Percentiles rank a stretch among this genome's conserved stretches.
phyloP scores from a whole-genome alignment of 2,888 invertebrate genomes.

The Odontocolon sp. region DNA sequence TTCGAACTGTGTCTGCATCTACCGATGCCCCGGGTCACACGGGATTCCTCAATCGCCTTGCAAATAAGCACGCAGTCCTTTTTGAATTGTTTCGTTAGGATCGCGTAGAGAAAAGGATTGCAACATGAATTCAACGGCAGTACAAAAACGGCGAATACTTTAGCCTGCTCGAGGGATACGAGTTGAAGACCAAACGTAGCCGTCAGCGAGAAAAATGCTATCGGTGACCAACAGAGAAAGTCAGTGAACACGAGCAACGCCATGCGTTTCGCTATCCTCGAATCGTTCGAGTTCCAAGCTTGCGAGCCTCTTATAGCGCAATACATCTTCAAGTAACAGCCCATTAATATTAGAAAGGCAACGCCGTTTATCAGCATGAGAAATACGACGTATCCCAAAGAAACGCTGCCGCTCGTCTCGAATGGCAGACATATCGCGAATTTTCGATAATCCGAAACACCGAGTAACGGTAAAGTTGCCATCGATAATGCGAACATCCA shows the following conservation, averaged over 20 bases:
- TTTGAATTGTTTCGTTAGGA: slow-evolving; percentile 98
- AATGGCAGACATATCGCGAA: slow-evolving; percentile 98
- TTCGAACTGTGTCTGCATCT: slow-evolving; percentile 93
- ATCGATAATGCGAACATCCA: slow-evolving; percentile 94
- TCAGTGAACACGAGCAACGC: slow-evolving; percentile 98
- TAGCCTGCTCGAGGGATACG: slow-evolving; percentile 96
- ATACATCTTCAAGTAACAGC: slow-evolving; percentile 98
- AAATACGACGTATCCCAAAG: slow-evolving; percentile 94
- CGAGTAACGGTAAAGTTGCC: slow-evolving; percentile 94
- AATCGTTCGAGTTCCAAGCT: slow-evolving; percentile 99
- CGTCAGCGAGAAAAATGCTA: slow-evolving; percentile 96
- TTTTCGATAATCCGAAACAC: slow-evolving; percentile 96
- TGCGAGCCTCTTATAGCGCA: slow-evolving; percentile 98
- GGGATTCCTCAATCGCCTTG: slow-evolving; percentile 96
- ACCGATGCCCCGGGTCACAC: slow-evolving; percentile 93
- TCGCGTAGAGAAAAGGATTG: slow-evolving; percentile 98
- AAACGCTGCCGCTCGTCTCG: slow-evolving; percentile 90
- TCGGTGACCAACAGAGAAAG: slow-evolving; percentile 98
- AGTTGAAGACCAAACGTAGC: slow-evolving; percentile 95
- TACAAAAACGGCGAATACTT: slow-evolving; percentile 97
- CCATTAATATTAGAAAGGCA: slow-evolving; percentile 96
- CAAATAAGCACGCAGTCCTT: slow-evolving; percentile 98
- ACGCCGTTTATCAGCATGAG: slow-evolving; percentile 95
- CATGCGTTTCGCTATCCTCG: slow-evolving; percentile 97
- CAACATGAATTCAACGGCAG: slow-evolving; percentile 98